phyloP scores from a whole-genome alignment of 2,797 vertebrate species.

The Ateles fusciceps region DNA sequence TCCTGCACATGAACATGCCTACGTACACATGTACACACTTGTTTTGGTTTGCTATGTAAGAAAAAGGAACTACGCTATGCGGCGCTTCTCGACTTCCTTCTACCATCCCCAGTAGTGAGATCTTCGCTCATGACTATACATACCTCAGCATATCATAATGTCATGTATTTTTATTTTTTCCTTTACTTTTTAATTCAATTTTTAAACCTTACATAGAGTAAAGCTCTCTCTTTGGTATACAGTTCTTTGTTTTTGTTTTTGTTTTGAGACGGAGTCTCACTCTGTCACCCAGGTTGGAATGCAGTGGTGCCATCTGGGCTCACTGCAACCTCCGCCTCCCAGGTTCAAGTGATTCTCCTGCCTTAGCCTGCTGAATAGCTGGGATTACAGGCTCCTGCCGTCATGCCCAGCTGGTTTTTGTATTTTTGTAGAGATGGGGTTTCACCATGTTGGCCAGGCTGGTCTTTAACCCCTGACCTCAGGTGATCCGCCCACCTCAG shows the following conservation, averaged over 20 bases:
- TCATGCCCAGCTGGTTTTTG: not conserved
- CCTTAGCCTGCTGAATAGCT: not conserved
- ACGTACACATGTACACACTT: not conserved
- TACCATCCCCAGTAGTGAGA: accelerated
- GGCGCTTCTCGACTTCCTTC: not conserved
- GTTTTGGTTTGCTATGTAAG: not conserved
- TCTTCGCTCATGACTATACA: not conserved
- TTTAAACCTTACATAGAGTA: not conserved
- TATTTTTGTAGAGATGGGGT: not conserved
- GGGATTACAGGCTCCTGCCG: not conserved
- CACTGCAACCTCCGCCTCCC: not conserved
- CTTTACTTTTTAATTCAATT: not conserved
- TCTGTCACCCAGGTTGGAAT: not conserved
- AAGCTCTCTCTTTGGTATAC: not conserved
- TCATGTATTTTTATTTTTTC: not conserved
- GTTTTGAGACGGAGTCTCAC: not conserved
- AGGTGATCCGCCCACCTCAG: not conserved
- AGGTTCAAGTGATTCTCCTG: not conserved
- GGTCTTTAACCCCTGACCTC: not conserved
- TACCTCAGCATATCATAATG: not conserved
- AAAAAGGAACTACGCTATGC: accelerated
- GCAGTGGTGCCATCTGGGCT: not conserved
- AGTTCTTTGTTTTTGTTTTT: not conserved
- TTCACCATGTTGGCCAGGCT: not conserved
- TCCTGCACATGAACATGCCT: not conserved